Conservation (phyloP, 2,113 vertebrate species). For the Rhabdornis inornatus region DNA sequence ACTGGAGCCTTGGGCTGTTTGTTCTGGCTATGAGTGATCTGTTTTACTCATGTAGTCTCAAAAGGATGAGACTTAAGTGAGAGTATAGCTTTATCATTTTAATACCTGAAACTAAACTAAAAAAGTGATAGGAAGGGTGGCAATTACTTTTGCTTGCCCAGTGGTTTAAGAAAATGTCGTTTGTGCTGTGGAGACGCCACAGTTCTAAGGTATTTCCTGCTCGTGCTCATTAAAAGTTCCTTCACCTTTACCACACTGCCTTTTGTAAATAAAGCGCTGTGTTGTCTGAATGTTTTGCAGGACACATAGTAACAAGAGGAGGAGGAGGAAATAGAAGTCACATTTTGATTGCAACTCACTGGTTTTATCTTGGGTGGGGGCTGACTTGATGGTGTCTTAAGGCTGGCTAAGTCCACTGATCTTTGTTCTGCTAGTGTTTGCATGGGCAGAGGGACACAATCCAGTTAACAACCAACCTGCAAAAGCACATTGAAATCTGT, state of each 20-base stretch:
- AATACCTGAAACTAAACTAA: neutral
- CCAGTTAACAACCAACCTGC: neutral
- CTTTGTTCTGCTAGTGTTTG: neutral
- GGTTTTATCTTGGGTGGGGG: neutral
- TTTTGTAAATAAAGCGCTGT: neutral
- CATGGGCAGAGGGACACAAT: neutral
- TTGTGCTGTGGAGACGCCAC: neutral
- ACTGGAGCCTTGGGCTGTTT: neutral
- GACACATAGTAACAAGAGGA: neutral
- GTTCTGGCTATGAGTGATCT: neutral
- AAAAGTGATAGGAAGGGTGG: neutral
- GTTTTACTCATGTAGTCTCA: neutral
- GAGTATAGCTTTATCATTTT: neutral
- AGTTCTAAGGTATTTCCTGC: neutral
- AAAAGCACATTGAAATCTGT: neutral
- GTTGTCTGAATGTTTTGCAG: slow-evolving; percentile 4
- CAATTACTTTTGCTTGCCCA: neutral
- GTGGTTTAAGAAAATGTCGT: neutral
- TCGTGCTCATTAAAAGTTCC: neutral
- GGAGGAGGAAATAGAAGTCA: neutral
- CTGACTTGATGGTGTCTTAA: neutral
- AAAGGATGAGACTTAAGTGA: neutral
- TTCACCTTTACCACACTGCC: neutral
- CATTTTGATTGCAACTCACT: neutral
- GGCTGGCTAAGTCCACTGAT: neutral